Base-by-base conservation (phyloP, 2,113 vertebrate genomes). In the Panthera leo region DNA sequence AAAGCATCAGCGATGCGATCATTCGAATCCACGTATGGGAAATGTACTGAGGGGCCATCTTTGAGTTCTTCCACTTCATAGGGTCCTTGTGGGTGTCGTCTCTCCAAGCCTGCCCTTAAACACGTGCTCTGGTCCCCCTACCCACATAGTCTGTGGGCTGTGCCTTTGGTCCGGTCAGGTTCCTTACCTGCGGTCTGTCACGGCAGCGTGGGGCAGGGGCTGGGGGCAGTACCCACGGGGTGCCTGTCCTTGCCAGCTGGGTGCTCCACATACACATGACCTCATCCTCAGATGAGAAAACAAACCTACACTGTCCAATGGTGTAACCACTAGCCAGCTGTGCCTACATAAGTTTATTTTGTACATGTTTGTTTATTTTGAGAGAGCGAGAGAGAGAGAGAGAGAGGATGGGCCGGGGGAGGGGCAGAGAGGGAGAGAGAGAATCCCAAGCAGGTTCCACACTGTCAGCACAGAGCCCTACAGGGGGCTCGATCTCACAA, bases 141-240 rank as follows among this genome's bases (percentile, higher is more conserved):
- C 36, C 8, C 12, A 9, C 36, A 12, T 1, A 14, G 63, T 23
- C 51, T 4, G 34, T 0, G 5, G 23, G 48, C 29, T 25, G 42
- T 68, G 61, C 36, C 5, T 19, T 12, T 42, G 78, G 34, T 45
- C 5, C 21, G 31, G n/a, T 55, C 45, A 0, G 92, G 2, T n/a
- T 92, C n/a, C 51, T 71, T 58, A 3, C 34, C 5, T 9, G 61
- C 23, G 36, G 45, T 23, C 42, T 29, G 31, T n/a, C 15, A 14
- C 10, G 21, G 29, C 51, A 21, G n/a, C 0, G 0, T 1, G 51
- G 27, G 85, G 45, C 1, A 0, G 73, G 13, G 73, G 25, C 0
- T 10, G 61, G 2, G 10, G 5, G 51, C 36, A 25, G 31, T 5
- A 0, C 0, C 16, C 36, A 0, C 16, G 13, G 70, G 58, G 31